A percentile compares a stretch with the other conserved stretches of the same genome.
phyloP scores from a whole-genome alignment of 1,140 invertebrate species.

The Tribolium castaneum region DNA sequence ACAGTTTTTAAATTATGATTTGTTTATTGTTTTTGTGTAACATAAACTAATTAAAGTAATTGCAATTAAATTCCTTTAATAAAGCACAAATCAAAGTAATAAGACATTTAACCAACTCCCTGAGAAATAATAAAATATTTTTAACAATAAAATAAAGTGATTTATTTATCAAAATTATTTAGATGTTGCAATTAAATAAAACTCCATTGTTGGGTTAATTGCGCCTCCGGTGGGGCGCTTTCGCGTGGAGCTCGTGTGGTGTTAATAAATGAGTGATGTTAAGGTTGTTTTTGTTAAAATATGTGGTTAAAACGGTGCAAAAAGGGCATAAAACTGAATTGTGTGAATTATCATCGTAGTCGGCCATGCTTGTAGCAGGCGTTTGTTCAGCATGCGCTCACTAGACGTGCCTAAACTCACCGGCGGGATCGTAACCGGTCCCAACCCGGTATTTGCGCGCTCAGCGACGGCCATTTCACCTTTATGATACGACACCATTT shows the following conservation, averaged over 20 bases:
- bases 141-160: background rate
- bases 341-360: constrained; percentile 13
- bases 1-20: no score
- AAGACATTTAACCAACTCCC: background rate
- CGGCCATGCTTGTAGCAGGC: constrained; percentile 20
- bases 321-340: background rate
- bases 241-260: no score
- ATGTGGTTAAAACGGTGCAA: background rate
- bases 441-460: constrained; percentile 53
- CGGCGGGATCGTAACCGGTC: constrained; percentile 57
- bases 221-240: no score
- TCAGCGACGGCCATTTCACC: constrained; percentile 59
- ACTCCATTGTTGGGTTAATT: no score
- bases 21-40: no score
- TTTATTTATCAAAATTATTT: no score
- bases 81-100: background rate
- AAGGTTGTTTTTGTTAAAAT: background rate
- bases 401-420: constrained; percentile 39
- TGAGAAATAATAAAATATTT: background rate
- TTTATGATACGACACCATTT: constrained; percentile 60
- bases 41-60: background rate
- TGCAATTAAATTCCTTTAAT: background rate
- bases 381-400: constrained; percentile 33
- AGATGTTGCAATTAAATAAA: no score
- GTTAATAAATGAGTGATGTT: background rate